These are phyloP conservation scores for Morelia viridis DNA, from an alignment of 2,797 vertebrate species.

Conservation along the genomic window DNA sequence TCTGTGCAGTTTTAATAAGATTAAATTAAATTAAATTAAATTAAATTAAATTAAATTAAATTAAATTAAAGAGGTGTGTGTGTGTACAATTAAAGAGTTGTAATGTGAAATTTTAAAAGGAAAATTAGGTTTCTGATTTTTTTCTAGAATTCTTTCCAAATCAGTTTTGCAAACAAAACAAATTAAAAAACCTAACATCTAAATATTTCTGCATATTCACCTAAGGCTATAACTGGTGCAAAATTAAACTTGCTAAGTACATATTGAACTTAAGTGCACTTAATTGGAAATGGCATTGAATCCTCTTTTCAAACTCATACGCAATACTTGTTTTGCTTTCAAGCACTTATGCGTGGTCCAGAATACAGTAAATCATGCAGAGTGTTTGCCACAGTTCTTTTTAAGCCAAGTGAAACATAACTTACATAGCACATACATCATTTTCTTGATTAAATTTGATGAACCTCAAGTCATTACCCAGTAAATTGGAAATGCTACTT, in stretches of 20 bases:
- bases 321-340: conserved; percentile 43
- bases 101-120: not conserved
- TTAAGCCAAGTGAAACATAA: conserved; percentile 63
- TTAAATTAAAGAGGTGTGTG: not conserved
- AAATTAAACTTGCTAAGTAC: conserved; percentile 10
- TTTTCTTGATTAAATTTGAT: conserved; percentile 71
- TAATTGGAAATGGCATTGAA: conserved; percentile 3
- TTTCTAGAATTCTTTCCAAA: not conserved
- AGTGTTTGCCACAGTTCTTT: conserved; percentile 56
- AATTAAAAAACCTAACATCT: not conserved
- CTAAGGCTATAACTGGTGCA: not conserved
- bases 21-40: not conserved
- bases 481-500: conserved; percentile 68
- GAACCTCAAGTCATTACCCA: conserved; percentile 67
- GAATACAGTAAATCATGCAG: conserved; percentile 61
- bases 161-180: not conserved
- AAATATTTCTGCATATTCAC: not conserved
- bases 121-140: not conserved
- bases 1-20: not conserved
- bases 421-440: conserved; percentile 64
- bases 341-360: conserved; percentile 48
- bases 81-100: too few relatives aligned
- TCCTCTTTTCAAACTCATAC: not conserved
- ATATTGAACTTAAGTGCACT: not conserved
- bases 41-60: not conserved